A percentile compares a stretch with the other conserved stretches of the same genome.
Evolutionary conservation across 2,113 vertebrate species (phyloP).

Genomic region (Macquaria australasica): DNA sequence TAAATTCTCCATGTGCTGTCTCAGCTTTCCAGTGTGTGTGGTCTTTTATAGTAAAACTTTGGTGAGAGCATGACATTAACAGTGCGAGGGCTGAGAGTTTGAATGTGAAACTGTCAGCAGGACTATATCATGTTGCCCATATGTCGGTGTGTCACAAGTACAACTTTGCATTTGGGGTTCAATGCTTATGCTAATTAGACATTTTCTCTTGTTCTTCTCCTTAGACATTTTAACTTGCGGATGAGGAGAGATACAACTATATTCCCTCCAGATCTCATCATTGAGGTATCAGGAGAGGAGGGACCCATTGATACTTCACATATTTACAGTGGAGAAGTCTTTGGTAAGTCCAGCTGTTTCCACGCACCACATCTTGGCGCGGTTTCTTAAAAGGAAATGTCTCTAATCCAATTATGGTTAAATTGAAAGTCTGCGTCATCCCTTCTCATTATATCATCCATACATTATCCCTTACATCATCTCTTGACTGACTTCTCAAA

Average conservation of each 20-base stretch:
- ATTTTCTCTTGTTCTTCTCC: constrained; percentile 55
- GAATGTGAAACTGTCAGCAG: background rate
- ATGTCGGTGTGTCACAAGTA: background rate
- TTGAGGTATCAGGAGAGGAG: constrained; percentile 91
- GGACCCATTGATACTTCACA: constrained; percentile 93
- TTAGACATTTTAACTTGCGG: constrained; percentile 93
- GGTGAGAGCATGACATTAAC: background rate
- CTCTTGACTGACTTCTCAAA: background rate
- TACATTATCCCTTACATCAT: background rate
- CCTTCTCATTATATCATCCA: background rate
- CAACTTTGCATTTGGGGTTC: background rate
- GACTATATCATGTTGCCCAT: background rate
- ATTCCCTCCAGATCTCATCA: constrained; percentile 92
- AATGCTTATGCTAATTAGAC: background rate
- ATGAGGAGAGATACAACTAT: constrained; percentile 94
- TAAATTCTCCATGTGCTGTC: background rate
- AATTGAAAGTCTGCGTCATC: background rate
- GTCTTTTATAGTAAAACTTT: background rate
- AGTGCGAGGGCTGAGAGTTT: background rate
- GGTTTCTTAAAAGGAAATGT: background rate
- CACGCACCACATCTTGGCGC: background rate
- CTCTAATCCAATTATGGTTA: background rate
- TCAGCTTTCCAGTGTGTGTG: background rate
- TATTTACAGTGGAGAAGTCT: constrained; percentile 96
- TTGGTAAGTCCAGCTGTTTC: constrained; percentile 87